Percentiles rank a stretch among this genome's conserved stretches.
Evolutionary conservation across 2,797 vertebrate genomes (phyloP).

Genomic region (Chaenodraco wilsoni): DNA sequence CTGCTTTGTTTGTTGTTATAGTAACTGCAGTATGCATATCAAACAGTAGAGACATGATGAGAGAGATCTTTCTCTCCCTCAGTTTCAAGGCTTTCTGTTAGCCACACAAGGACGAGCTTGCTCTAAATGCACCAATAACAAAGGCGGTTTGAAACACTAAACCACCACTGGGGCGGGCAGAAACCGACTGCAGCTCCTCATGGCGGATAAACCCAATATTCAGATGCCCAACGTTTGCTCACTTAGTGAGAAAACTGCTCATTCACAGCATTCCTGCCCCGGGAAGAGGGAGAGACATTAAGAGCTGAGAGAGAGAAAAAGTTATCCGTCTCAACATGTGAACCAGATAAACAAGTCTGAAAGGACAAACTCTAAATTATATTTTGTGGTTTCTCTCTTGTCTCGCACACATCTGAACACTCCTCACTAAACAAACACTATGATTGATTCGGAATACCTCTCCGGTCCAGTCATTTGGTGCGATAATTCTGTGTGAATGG

Average conservation of each 20-base stretch:
- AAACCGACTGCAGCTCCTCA: slow-evolving; percentile 22
- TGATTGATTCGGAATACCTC: slow-evolving; percentile 54
- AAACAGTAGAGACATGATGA: slow-evolving; percentile 39
- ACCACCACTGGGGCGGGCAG: slow-evolving; percentile 29
- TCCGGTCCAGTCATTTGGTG: slow-evolving; percentile 27
- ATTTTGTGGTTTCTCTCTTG: neutral
- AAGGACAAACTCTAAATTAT: slow-evolving; percentile 1
- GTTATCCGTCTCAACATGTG: slow-evolving; percentile 41
- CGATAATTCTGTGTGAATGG: slow-evolving; percentile 40
- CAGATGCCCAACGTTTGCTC: slow-evolving; percentile 47
- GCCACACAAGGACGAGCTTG: slow-evolving; percentile 35
- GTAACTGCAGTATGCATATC: slow-evolving; percentile 54
- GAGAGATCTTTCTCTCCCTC: slow-evolving; percentile 25
- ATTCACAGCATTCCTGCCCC: slow-evolving; percentile 62
- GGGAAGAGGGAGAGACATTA: neutral
- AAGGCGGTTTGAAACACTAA: slow-evolving; percentile 62
- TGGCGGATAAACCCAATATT: slow-evolving; percentile 35
- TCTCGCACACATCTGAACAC: slow-evolving; percentile 43
- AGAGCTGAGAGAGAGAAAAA: slow-evolving; percentile 12
- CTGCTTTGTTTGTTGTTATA: slow-evolving; percentile 68
- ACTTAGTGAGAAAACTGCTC: slow-evolving; percentile 26
- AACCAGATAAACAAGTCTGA: slow-evolving; percentile 24
- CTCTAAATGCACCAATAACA: slow-evolving; percentile 46
- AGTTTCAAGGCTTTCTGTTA: slow-evolving; percentile 30
- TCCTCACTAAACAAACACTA: slow-evolving; percentile 66